Percentiles rank a stretch among this genome's conserved stretches.
These are phyloP conservation scores for Nothocercus julius DNA, from an alignment of 2,113 vertebrate genomes.

Conservation along the genomic window DNA sequence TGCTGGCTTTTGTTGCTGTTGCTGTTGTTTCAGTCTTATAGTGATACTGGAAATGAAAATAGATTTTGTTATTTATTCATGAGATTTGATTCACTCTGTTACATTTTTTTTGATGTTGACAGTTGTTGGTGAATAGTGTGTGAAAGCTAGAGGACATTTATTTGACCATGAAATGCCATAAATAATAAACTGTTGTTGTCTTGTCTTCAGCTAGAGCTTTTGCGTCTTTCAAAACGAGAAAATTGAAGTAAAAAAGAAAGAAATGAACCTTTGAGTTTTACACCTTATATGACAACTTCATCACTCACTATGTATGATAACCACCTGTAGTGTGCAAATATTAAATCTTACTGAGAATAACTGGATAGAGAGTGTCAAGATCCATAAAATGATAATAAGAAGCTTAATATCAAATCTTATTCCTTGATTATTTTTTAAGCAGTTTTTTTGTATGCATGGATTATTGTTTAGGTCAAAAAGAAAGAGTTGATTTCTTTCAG, in stretches of 20 bases:
- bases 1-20: not conserved
- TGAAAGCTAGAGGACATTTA: conserved; percentile 38
- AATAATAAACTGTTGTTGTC: conserved; percentile 34
- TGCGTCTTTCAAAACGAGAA: conserved; percentile 23
- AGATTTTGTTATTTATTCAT: conserved; percentile 65
- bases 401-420: not conserved
- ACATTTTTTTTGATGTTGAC: conserved; percentile 44
- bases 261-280: not conserved
- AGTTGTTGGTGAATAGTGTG: conserved; percentile 24
- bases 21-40: conserved; percentile 19
- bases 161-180: conserved; percentile 54
- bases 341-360: not conserved
- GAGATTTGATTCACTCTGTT: conserved; percentile 51
- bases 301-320: not conserved
- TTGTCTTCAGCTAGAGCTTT: not conserved
- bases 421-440: not conserved
- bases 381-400: not conserved
- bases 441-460: not conserved
- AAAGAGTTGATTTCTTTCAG: not conserved
- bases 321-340: not conserved
- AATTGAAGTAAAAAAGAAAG: not conserved
- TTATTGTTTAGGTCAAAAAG: not conserved
- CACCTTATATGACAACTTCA: not conserved
- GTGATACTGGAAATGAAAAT: conserved; percentile 46
- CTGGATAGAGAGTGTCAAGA: not conserved